These are phyloP conservation scores for Neuroterus valhalla DNA, from an alignment of 1,140 invertebrate genomes.

Conservation along the genomic window DNA sequence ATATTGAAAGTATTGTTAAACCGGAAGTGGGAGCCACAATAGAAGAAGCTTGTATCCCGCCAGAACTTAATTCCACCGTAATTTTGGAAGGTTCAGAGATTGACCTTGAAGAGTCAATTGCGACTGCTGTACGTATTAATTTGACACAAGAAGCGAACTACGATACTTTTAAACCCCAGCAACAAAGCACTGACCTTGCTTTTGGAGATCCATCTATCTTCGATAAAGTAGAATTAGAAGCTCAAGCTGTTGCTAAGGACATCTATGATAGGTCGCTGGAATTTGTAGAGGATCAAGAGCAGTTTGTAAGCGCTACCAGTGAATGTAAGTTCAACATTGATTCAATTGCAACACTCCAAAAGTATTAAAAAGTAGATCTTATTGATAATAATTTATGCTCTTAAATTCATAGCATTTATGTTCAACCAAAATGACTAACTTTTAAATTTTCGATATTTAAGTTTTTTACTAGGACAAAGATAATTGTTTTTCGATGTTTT, in stretches of 20 bases:
- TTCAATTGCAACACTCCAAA: not conserved
- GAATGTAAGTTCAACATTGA: constrained; percentile 55
- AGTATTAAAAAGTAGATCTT: no score
- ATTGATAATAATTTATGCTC: no score
- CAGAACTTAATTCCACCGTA: constrained; percentile 21
- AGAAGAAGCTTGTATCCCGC: not conserved
- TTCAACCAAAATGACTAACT: not conserved
- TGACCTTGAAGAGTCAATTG: not conserved
- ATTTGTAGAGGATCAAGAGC: constrained; percentile 52
- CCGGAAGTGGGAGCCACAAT: not conserved
- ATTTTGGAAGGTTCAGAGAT: not conserved
- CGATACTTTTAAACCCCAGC: constrained; percentile 58
- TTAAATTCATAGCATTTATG: no score
- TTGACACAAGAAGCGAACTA: constrained; percentile 48
- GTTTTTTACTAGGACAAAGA: no score
- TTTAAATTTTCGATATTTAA: no score
- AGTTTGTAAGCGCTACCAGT: constrained; percentile 57
- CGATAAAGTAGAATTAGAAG: constrained; percentile 52
- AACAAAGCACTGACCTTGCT: constrained; percentile 60
- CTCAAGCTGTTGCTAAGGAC: constrained; percentile 61
- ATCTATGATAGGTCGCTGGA: constrained; percentile 56
- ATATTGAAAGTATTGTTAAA: constrained; percentile 6
- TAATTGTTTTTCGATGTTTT: no score
- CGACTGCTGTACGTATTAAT: not conserved
- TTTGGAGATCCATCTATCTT: constrained; percentile 45